A percentile compares a stretch with the other conserved stretches of the same genome.
Evolutionary conservation across 2,888 invertebrate species (phyloP).

Genomic region (Parnassius apollo): DNA sequence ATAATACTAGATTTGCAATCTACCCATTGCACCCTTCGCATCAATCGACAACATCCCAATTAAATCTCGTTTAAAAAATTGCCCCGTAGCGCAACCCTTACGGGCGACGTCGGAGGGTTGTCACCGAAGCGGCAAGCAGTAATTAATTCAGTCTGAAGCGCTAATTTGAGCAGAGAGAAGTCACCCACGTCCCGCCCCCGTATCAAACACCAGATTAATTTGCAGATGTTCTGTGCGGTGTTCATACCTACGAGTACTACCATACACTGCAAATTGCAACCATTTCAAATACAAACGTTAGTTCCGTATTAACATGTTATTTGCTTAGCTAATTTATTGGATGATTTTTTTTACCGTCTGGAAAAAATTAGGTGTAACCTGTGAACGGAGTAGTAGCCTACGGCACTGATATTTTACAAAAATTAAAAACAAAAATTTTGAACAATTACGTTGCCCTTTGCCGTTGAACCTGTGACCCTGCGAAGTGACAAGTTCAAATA

Average conservation of each 20-base stretch:
- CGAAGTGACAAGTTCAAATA: no score
- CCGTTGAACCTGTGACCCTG: no score
- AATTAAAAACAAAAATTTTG: no score
- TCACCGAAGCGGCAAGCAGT: conserved; percentile 36
- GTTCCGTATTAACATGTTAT: no score
- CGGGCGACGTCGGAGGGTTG: conserved; percentile 48
- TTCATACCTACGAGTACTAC: not conserved
- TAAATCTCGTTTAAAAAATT: conserved; percentile 34
- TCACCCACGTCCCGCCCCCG: conserved; percentile 38
- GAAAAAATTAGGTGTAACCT: no score
- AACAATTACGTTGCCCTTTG: no score
- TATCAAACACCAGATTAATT: conserved; percentile 11
- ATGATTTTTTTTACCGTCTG: no score
- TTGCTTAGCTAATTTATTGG: no score
- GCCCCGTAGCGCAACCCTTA: conserved; percentile 28
- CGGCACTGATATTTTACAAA: no score
- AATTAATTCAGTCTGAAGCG: conserved; percentile 49
- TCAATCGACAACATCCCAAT: conserved; percentile 31
- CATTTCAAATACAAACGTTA: no score
- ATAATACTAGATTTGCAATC: conserved; percentile 4
- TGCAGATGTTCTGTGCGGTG: conserved; percentile 6
- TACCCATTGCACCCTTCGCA: conserved; percentile 5
- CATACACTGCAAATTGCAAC: no score
- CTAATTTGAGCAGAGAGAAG: conserved; percentile 64
- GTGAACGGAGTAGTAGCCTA: no score